Percentiles rank a stretch among this genome's conserved stretches.
Conservation (phyloP, 2,888 invertebrate genomes). For the Oxystoma pomonae region DNA sequence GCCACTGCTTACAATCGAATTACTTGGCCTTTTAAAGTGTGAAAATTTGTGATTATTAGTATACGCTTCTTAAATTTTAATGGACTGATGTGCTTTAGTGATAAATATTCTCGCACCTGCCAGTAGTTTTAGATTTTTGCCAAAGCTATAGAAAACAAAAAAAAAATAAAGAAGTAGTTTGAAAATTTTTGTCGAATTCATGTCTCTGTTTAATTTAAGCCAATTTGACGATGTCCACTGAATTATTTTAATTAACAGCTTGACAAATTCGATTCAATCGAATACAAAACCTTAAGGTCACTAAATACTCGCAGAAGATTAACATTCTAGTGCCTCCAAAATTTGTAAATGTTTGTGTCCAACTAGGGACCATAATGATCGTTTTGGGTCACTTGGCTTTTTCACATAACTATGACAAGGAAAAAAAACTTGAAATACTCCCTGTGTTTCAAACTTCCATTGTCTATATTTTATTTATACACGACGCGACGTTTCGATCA, state of each 20-base stretch:
- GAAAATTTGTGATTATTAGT: not conserved
- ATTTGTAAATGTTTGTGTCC: not conserved
- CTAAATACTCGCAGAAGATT: not conserved
- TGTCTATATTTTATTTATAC: not conserved
- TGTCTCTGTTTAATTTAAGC: no score
- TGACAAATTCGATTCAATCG: not conserved
- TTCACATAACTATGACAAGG: no score
- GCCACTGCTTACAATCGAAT: no score
- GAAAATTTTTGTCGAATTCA: no score
- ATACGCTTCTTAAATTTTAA: not conserved
- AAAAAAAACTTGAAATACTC: no score
- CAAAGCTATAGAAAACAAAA: no score
- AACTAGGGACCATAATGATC: not conserved
- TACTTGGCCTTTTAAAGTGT: not conserved
- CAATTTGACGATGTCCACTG: not conserved
- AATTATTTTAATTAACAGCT: slow-evolving; percentile 3
- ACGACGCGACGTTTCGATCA: no score
- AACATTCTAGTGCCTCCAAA: not conserved
- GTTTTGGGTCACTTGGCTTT: not conserved
- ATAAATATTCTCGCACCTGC: not conserved
- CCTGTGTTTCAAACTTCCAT: no score
- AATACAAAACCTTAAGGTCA: not conserved
- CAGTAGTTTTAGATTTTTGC: no score
- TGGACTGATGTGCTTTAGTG: not conserved
- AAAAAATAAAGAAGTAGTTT: no score